Conservation (phyloP, 2,113 vertebrate species). For the Rhombomys opimus region DNA sequence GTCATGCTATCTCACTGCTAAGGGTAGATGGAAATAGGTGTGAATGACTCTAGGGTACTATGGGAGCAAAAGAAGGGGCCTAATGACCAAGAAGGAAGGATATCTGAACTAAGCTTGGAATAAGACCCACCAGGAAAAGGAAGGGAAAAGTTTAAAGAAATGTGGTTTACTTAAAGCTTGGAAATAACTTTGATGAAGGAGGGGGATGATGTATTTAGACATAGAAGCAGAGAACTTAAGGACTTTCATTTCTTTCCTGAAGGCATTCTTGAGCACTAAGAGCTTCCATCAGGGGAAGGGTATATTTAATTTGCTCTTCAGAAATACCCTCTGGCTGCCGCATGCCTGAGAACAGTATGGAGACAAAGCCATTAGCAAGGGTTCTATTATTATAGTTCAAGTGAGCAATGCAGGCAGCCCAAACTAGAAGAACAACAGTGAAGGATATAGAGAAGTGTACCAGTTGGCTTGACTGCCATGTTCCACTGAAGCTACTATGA, state of each 20-base stretch:
- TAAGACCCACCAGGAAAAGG: not conserved
- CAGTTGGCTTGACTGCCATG: not conserved
- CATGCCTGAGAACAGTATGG: not conserved
- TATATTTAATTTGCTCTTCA: slow-evolving; percentile 39
- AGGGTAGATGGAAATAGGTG: not conserved
- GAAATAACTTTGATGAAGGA: not conserved
- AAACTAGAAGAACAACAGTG: not conserved
- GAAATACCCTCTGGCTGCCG: not conserved
- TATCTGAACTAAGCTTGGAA: not conserved
- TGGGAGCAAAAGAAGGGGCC: not conserved
- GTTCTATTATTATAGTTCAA: not conserved
- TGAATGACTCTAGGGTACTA: not conserved
- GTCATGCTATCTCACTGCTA: not conserved
- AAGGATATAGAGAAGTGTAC: not conserved
- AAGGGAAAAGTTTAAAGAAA: not conserved
- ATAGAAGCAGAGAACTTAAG: not conserved
- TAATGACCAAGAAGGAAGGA: slow-evolving; percentile 13
- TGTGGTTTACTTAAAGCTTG: slow-evolving; percentile 2
- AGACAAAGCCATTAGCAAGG: not conserved
- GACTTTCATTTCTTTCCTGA: slow-evolving; percentile 8
- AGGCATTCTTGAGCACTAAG: not conserved
- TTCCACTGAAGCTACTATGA: not conserved
- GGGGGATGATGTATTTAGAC: not conserved
- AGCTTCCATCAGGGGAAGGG: not conserved
- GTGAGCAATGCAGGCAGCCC: not conserved